Percentiles rank a stretch among this genome's conserved stretches.
Evolutionary conservation across 2,113 vertebrate species (phyloP).

Genomic region (Fulica atra): DNA sequence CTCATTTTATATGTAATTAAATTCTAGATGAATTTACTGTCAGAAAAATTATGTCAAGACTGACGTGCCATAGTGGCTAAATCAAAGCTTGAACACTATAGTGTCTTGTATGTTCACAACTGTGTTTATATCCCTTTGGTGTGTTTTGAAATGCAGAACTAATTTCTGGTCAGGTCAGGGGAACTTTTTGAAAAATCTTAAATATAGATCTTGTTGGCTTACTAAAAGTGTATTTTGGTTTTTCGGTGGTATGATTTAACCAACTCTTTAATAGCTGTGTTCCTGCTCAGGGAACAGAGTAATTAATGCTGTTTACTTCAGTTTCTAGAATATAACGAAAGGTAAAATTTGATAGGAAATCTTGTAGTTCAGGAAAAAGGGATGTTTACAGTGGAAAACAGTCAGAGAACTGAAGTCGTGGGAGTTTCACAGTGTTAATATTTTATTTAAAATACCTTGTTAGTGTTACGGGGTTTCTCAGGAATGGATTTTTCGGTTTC

Average conservation of each 20-base stretch:
- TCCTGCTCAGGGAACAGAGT: background rate
- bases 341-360: background rate
- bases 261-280: background rate
- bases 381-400: background rate
- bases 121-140: background rate
- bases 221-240: background rate
- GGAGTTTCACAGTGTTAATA: background rate
- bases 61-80: background rate
- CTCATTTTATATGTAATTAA: background rate
- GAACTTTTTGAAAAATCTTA: background rate
- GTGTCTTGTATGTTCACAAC: background rate
- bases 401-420: background rate
- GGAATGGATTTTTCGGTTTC: background rate
- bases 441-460: background rate
- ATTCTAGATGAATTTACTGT: background rate
- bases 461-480: fast-evolving
- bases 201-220: background rate
- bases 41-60: background rate
- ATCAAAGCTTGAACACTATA: background rate
- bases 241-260: background rate
- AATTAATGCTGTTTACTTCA: background rate
- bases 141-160: background rate
- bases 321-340: background rate
- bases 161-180: background rate
- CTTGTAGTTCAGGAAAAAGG: background rate